Percentiles rank a stretch among this genome's conserved stretches.
Evolutionary conservation across 2,888 invertebrate genomes (phyloP).

Genomic region (Synanthedon myopaeformis): DNA sequence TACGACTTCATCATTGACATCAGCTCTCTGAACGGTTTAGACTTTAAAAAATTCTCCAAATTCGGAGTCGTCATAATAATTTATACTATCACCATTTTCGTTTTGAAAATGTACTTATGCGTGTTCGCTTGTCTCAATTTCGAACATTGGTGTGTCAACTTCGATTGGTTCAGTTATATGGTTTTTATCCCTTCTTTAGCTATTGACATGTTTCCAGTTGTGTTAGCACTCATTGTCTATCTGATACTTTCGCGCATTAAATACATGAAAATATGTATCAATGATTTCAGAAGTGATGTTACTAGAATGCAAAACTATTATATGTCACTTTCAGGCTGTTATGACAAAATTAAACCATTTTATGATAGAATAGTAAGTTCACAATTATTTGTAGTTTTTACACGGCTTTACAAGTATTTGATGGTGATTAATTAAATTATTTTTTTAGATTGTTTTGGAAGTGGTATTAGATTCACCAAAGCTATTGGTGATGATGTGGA

Average conservation of each 20-base stretch:
- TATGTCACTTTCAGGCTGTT: not conserved
- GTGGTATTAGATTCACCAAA: not conserved
- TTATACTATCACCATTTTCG: not conserved
- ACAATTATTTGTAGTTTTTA: not conserved
- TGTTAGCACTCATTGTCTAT: not conserved
- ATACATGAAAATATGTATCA: not conserved
- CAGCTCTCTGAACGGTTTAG: not conserved
- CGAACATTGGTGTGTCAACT: not conserved
- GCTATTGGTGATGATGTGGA: not conserved
- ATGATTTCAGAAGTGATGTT: not conserved
- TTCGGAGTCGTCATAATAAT: not conserved
- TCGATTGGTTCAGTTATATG: not conserved
- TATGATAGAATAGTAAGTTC: not conserved
- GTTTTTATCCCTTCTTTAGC: not conserved
- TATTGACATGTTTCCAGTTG: not conserved
- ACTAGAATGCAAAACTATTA: not conserved
- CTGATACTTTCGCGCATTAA: not conserved
- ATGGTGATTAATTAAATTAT: not conserved
- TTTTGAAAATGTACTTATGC: not conserved
- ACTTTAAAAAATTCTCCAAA: not conserved
- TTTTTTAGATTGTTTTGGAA: not conserved
- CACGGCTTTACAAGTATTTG: not conserved
- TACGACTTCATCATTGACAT: not conserved
- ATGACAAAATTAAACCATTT: not conserved
- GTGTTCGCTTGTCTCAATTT: not conserved